phyloP scores from a whole-genome alignment of 2,113 vertebrate species.

The Atherinomorus stipes region DNA sequence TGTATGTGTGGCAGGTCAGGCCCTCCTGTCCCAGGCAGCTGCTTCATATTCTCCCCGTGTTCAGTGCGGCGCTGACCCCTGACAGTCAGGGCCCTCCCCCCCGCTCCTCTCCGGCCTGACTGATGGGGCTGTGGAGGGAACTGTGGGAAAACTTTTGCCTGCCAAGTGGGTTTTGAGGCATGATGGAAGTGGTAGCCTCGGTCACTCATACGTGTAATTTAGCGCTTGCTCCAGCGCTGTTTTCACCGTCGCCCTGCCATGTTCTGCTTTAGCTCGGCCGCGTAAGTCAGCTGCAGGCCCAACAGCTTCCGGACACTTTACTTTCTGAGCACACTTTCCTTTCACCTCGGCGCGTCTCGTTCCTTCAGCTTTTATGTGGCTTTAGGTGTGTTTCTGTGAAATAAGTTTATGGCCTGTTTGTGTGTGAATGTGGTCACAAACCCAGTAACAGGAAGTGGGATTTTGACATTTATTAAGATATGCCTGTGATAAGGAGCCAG shows the following conservation, averaged over 20 bases:
- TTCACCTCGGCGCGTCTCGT: neutral
- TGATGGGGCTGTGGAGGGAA: slow-evolving; percentile 70
- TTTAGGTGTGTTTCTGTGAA: slow-evolving; percentile 3
- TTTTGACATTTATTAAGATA: slow-evolving; percentile 37
- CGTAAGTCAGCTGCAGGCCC: slow-evolving; percentile 15
- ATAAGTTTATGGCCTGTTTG: neutral
- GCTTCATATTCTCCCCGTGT: slow-evolving; percentile 74
- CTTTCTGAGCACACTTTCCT: neutral
- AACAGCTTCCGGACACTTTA: neutral
- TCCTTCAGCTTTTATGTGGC: neutral
- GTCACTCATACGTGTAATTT: slow-evolving; percentile 68
- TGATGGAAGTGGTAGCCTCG: slow-evolving; percentile 59
- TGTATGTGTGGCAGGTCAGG: slow-evolving; percentile 26
- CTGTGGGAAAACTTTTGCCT: slow-evolving; percentile 66
- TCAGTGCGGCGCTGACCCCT: slow-evolving; percentile 65
- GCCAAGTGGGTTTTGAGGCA: slow-evolving; percentile 69
- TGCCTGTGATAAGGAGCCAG: slow-evolving; percentile 28
- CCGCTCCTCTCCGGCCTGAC: slow-evolving; percentile 61
- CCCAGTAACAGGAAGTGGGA: neutral
- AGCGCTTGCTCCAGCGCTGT: slow-evolving; percentile 51
- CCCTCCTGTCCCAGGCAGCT: slow-evolving; percentile 64
- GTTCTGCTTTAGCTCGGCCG: slow-evolving; percentile 24
- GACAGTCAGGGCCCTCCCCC: slow-evolving; percentile 39
- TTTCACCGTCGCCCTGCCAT: slow-evolving; percentile 35
- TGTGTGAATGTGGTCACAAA: neutral